Evolutionary conservation across 1,140 invertebrate species (phyloP), one percentile per base, ranked within the genome.

Genomic region (Brachionus sp.): DNA sequence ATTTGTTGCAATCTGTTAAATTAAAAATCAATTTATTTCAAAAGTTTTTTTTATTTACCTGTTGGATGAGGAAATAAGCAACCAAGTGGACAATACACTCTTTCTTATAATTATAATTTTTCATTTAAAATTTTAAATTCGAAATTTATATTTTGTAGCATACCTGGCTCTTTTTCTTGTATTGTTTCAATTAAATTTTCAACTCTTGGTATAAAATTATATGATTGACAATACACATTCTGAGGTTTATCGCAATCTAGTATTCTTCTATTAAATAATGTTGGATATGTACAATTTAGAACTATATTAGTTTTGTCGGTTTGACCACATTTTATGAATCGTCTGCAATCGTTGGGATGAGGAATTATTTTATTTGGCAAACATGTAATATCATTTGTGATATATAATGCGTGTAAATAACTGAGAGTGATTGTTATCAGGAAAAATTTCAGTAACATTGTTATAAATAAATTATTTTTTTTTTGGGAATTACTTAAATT

Each of bases 51-150:
- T 37, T 23, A 1, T 16, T 46, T 80, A 57, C 77, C 77, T 23
- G 77, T 62, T 42, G 19, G 77, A 44, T 80, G 77, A 57, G 77
- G 77, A 37, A 80, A 62, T 13, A 80, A 80, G 23, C 77, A 80
- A 1, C 77, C 77, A 9, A 0, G 33, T 19, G n/a, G 35, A 62
- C 77, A 80, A 44, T 62, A 80, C 1, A 80, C 37, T 4, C 57
- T 62, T 66, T 80, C 77, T 62, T 25, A n/a, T 62, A 62, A 29
- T 29, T 29, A 2, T 16, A 64, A 35, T 25, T 44, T 80, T n/a
- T 50, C 3, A n/a, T 33, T 35, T 33, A 35, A 9, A n/a, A 35
- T 68, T 35, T 1, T 7, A 35, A 0, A 33, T 12, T 37, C 13
- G 37, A 37, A 5, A 1, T 35, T 50, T 13, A 46, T 44, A 6